Evolutionary conservation across 1,140 invertebrate species (phyloP), one percentile per base, ranked within the genome.

Genomic region (Liolophura sinensis): DNA sequence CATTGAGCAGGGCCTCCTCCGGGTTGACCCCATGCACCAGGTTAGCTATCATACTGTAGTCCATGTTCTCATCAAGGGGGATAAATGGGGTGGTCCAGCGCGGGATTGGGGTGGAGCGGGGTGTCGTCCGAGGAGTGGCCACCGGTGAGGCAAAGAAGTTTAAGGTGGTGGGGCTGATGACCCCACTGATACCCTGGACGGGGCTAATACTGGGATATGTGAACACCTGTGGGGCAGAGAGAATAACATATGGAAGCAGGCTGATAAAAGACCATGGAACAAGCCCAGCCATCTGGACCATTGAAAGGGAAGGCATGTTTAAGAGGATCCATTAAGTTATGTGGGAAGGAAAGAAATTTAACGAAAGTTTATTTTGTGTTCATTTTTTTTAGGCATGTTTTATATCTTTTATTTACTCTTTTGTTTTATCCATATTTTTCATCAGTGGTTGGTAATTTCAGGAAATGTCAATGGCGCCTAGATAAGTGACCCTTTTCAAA

Each of bases 71-170:
- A 78, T 97, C 95, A 64, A 96, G 83, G 50, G 90, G 91, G 73
- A 95, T 92, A 82, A 96, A 93, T 20, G 92, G 91, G 9, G 88
- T 87, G 74, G 92, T 95, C 95, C 95, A 97, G 69, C 94, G 87
- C 47, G 92, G 87, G 73, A 92, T 87, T 24, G 87, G 85, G 12
- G 86, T 87, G 40, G 86, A 85, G 50, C 87, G 78, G 70, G 90
- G 86, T 74, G 89, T 89, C 71, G 89, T 88, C 76, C 91, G 88
- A 55, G 91, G 89, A 60, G 90, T 91, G 77, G 89, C 90, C 52
- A 90, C 89, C 46, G 91, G 90, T 51, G 92, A 91, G n/a, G 92
- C 91, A 75, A 95, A 93, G 69, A 95, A 87, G 76, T 91, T 93
- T 66, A 96, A 87, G 78, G 93, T 95, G 67, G 93, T 95, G 62